Evolutionary conservation across 2,113 vertebrate species (phyloP).

Genomic region (Atrichornis clamosus): DNA sequence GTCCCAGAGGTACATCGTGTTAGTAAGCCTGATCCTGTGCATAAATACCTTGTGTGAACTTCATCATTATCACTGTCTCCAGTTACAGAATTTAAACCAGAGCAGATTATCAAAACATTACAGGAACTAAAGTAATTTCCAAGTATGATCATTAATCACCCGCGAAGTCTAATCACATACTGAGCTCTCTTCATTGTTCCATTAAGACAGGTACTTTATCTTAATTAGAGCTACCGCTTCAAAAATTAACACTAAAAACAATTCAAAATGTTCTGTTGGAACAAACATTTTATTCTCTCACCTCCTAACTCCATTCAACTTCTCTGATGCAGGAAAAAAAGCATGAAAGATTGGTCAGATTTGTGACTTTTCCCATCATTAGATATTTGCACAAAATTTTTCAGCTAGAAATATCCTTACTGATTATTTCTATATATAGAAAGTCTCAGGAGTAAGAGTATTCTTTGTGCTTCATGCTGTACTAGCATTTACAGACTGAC

Average conservation of each 20-base stretch:
- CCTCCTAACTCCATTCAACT: background rate
- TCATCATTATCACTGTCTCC: background rate
- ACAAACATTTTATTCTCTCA: background rate
- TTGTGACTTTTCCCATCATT: background rate
- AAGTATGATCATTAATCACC: constrained; percentile 34
- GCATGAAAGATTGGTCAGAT: background rate
- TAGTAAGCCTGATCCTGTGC: background rate
- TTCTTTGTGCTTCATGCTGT: background rate
- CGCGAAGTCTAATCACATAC: background rate
- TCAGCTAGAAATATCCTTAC: background rate
- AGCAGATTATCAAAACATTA: background rate
- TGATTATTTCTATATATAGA: background rate
- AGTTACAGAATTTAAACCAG: background rate
- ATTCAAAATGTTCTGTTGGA: background rate
- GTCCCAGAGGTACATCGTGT: background rate
- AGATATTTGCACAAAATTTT: background rate
- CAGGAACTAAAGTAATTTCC: constrained; percentile 19
- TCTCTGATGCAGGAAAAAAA: background rate
- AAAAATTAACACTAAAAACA: constrained; percentile 17
- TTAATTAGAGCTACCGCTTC: constrained; percentile 15
- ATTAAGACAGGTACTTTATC: constrained; percentile 24
- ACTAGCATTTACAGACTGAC: background rate
- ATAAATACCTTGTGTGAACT: background rate
- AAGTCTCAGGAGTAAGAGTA: background rate
- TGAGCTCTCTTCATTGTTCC: constrained; percentile 19